Percentiles rank a stretch among this genome's conserved stretches.
Conservation (phyloP, 1,140 invertebrate species). For the Polyergus mexicanus region DNA sequence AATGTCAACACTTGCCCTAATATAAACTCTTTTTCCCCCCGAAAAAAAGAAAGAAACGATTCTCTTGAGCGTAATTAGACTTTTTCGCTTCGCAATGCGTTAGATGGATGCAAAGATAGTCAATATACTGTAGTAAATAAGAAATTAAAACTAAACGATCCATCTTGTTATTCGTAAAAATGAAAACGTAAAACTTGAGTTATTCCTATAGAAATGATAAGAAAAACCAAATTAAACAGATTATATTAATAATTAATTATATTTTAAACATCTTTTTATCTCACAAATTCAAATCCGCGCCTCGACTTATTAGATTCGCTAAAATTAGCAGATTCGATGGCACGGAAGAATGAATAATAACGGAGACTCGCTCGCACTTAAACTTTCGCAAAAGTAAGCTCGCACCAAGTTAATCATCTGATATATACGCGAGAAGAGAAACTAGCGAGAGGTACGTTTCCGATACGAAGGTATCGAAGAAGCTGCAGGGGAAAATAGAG, state of each 20-base stretch:
- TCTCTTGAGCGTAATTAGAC: background rate
- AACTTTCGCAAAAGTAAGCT: background rate
- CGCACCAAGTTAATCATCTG: background rate
- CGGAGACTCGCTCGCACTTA: background rate
- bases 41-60: background rate
- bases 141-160: background rate
- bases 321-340: background rate
- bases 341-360: background rate
- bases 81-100: too few relatives aligned
- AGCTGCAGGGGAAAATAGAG: constrained; percentile 51
- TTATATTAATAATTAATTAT: background rate
- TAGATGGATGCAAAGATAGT: background rate
- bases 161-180: background rate
- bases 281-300: background rate
- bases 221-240: background rate
- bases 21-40: background rate
- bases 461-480: constrained; percentile 7
- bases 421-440: background rate
- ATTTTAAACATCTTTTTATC: background rate
- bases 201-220: background rate
- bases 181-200: background rate
- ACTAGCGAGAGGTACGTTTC: background rate
- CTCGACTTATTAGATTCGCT: background rate
- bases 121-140: background rate
- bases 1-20: constrained; percentile 16